Evolutionary conservation across 1,140 invertebrate species (phyloP), one percentile per base, ranked within the genome.

Genomic region (Drosophila nebulosa): DNA sequence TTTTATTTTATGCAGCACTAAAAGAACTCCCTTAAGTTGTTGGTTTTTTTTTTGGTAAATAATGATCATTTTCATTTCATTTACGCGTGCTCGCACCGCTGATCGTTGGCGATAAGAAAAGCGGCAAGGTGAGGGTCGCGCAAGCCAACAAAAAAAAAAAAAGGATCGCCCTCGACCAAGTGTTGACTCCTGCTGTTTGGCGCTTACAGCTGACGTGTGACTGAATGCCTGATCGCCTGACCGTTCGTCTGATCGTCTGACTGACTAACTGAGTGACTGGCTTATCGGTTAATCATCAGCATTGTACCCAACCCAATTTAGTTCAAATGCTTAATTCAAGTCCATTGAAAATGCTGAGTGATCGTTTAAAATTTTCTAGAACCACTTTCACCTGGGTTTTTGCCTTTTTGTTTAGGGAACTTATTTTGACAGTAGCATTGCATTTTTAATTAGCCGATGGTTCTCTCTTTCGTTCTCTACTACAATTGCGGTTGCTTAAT

Each of bases 41-140:
- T 7, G n/a, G 12, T 62, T 50, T 62, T 74, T 85, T 79, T 46
- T 46, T 10, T 46, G 16, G 16, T 46, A 46, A 90, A 90, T 90
- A 77, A 90, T 89, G 86, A 90, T 90, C 80, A 90, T 90, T 89
- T 90, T 90, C 86, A 90, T 90, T 90, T 80, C 63, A 85, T 89
- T 84, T 89, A 89, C 73, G 79, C 73, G 78, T 81, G 77, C 85
- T 67, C 73, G 59, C 51, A 50, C 68, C 71, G 68, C 80, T 74
- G 81, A 80, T 81, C 65, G 10, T 27, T 46, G 39, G 35, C 85
- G 83, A 86, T 88, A 86, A 86, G 75, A 26, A 27, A 61, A 62
- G 56, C 76, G 64, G 42, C 62, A 32, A 42, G 36, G 24, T 52
- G 55, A 69, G 75, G 60, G 64, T 79, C 53, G 60, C 46, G 63